These are phyloP conservation scores for Eclectus roratus DNA, from an alignment of 2,113 vertebrate species.

Conservation along the genomic window DNA sequence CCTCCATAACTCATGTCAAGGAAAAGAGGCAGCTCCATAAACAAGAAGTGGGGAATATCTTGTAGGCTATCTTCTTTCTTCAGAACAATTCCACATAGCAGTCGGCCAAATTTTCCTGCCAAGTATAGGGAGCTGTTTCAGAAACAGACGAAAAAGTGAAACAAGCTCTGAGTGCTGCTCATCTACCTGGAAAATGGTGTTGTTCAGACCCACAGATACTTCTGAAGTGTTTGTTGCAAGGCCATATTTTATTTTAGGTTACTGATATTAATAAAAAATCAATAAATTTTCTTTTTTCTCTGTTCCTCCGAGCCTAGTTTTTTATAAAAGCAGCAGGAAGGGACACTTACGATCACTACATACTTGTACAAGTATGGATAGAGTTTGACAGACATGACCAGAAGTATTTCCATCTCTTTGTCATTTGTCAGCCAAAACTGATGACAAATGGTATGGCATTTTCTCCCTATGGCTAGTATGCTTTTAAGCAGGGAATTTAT, in stretches of 20 bases:
- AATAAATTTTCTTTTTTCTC: neutral
- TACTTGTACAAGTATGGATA: neutral
- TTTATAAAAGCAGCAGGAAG: neutral
- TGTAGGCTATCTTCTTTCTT: neutral
- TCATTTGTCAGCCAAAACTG: neutral
- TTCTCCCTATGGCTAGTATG: neutral
- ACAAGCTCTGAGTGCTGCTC: neutral
- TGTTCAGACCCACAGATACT: neutral
- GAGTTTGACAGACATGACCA: neutral
- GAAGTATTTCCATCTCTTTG: neutral
- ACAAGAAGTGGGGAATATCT: neutral
- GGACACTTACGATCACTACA: neutral
- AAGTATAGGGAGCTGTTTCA: neutral
- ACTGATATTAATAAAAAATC: neutral
- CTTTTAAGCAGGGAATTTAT: constrained; percentile 32
- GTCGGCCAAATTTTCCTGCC: neutral
- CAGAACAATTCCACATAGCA: neutral
- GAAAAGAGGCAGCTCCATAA: neutral
- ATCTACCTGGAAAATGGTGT: neutral
- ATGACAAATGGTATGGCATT: neutral
- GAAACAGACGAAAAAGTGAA: neutral
- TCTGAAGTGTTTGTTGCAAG: neutral
- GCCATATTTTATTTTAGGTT: neutral
- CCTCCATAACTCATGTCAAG: neutral
- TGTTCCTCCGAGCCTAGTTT: neutral